Evolutionary conservation across 2,113 vertebrate genomes (phyloP), one percentile per base, ranked within the genome.

Genomic region (Daubentonia madagascariensis): DNA sequence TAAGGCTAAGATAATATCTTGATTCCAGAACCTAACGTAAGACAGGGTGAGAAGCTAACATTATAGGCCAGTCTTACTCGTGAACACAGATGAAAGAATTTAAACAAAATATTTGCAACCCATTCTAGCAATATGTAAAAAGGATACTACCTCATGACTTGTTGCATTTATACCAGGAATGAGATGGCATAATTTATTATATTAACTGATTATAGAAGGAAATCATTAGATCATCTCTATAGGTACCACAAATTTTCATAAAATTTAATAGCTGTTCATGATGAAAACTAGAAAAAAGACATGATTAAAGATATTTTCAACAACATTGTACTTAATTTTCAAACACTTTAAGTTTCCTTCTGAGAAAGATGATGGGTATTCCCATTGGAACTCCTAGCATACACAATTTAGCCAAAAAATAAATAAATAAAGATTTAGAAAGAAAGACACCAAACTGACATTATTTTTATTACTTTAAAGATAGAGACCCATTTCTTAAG

Each of bases 381-480:
- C 28, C 32, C 25, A 37, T 25, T 68, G 32, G n/a, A 57, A 13
- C 12, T 54, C 23, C 40, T 92, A 45, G 11, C 10, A 20, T 30
- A 52, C 37, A 50, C 25, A 63, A 25, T n/a, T 59, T 59, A 70
- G 40, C 6, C 8, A 45, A 50, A 87, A 72, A 28, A 57, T 85
- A 35, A 48, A 35, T 23, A 3, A 52, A 28, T 45, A 48, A 92
- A 78, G 30, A 48, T 80, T 89, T 85, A 79, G n/a, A 85, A 80
- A 85, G 18, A 22, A 93, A 85, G 35, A 90, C 20, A 73, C 25
- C 6, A 95, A 89, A 92, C 1, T 35, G 23, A 84, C 11, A 14
- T 72, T 94, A 30, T 59, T 96, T 94, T 89, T 78, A 40, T 79
- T 85, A 57, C 65, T 86, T 79, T 73, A 37, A 84, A 23, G 43